Base-by-base conservation (phyloP, 2,113 vertebrate genomes). In the Orthonyx spaldingii region DNA sequence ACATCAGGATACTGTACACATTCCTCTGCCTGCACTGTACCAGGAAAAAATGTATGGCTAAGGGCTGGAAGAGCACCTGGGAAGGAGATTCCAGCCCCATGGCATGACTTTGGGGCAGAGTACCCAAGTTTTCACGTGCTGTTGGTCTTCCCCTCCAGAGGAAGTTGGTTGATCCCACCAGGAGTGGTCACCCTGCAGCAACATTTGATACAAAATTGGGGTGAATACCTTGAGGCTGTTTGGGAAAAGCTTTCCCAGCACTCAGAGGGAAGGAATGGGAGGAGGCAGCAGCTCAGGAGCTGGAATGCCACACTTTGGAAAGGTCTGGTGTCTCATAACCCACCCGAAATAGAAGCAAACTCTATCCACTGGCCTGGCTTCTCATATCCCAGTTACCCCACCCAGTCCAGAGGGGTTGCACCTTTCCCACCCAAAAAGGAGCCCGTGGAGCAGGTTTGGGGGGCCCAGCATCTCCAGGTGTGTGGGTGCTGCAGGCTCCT, bases 321-420 rank as follows among this genome's bases (percentile, higher is more conserved):
- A 93, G 94, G 84, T 74, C 84, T 72, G 28, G 91, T 27, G 46
- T 85, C 91, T 80, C 94, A 79, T 83, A 93, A 76, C 84, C 78
- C 1, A 13, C 93, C 93, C 63, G 3, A 94, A 96, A 95, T 88
- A 96, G 96, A 91, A 95, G 78, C 81, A 83, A 76, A 91, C 74
- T 27, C 91, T 50, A 85, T 32, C 18, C 23, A 3, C 33, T 42
- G 79, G 87, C 61, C 55, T 22, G 24, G 16, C 42, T 74, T 39
- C 57, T 59, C 84, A 20, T 22, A 47, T 70, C 35, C 78, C 49
- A 9, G 3, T n/a, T 15, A 10, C 24, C 61, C 22, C 77, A 32
- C 24, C 35, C 47, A 6, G 7, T 20, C 47, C 30, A n/a, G 7
- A 33, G 41, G 47, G 9, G 60, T 72, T 28, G 47, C 3, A 23